Base-by-base conservation (phyloP, 2,797 vertebrate genomes). In the Gorsachius magnificus region DNA sequence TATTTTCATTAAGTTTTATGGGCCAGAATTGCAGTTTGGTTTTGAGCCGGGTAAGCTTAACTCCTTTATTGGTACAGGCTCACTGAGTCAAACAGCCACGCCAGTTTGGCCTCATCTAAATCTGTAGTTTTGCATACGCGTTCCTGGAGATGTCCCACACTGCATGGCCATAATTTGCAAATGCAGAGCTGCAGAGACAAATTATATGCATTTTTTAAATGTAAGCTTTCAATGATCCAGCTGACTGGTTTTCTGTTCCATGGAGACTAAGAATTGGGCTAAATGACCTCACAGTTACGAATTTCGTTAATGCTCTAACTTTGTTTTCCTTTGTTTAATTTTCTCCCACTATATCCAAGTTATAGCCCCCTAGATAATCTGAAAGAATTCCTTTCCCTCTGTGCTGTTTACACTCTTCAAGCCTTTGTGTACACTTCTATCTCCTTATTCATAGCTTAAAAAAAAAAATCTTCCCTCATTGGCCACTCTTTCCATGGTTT, bases 401-500 rank as follows among this genome's bases (percentile, higher is more conserved):
- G 69, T 53, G 86, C 84, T 97, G 91, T 96, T 97, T 93, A 88
- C 96, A 94, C 93, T 93, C 74, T 74, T 95, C 92, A 88, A 94
- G 95, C 92, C 89, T 96, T 94, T 96, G 94, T 96, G 95, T 96
- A 95, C 95, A 91, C 89, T 92, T 97, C 76, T 92, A 95, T 97
- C 94, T 94, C 91, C 70, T 94, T 89, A 90, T 95, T 95, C 93
- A 92, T 36, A 93, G 96, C 72, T 92, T 56, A 10, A 4, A 54
- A 89, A 88, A 87, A 78, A 86, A 81, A 91, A 76, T 45, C 89
- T 83, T 89, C 65, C 87, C 94, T 74, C 82, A 96, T 24, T 95
- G 94, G 92, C 74, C 58, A 57, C 46, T 70, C 90, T 92, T 95
- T 76, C 78, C 69, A 93, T 50, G 58, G 89, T 83, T 95, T 95